Conservation (phyloP, 2,888 invertebrate species). For the Sthenelais limicola region DNA sequence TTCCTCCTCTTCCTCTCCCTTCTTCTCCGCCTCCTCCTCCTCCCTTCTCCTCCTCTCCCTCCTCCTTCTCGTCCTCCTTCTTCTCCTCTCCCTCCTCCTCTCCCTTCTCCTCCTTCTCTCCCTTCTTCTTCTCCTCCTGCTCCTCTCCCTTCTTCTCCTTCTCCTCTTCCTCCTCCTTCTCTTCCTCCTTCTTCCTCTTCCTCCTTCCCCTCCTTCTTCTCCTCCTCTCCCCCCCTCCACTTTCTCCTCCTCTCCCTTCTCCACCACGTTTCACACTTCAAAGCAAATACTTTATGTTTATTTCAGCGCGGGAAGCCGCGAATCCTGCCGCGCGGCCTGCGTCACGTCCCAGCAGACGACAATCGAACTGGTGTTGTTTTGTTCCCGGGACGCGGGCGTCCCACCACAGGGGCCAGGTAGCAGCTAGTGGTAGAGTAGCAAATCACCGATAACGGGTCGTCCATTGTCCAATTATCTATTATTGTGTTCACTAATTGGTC, state of each 20-base stretch:
- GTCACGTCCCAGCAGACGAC: no score
- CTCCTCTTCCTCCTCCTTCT: neutral
- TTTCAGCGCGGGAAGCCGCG: no score
- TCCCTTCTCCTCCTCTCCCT: conserved; percentile 14
- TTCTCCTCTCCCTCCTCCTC: neutral
- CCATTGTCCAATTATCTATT: no score
- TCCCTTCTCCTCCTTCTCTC: neutral
- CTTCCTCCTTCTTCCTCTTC: neutral
- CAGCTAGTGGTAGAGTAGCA: no score
- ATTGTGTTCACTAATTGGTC: no score
- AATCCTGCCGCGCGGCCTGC: no score
- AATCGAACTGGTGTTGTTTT: no score
- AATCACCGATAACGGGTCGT: no score
- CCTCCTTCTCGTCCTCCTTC: neutral
- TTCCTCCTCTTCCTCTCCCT: no score
- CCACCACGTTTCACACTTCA: conserved; percentile 19
- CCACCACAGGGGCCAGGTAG: no score
- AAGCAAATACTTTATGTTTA: conserved; percentile 27
- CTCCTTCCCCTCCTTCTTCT: neutral
- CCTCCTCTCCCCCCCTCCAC: neutral
- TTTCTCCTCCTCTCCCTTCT: conserved; percentile 15
- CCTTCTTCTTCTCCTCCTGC: neutral
- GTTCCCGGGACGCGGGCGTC: no score
- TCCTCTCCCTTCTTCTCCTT: neutral
- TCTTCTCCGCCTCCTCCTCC: no score